Base-by-base conservation (phyloP, 64 coral and sea anemone genomes). In the Cladopsammia gracilis region DNA sequence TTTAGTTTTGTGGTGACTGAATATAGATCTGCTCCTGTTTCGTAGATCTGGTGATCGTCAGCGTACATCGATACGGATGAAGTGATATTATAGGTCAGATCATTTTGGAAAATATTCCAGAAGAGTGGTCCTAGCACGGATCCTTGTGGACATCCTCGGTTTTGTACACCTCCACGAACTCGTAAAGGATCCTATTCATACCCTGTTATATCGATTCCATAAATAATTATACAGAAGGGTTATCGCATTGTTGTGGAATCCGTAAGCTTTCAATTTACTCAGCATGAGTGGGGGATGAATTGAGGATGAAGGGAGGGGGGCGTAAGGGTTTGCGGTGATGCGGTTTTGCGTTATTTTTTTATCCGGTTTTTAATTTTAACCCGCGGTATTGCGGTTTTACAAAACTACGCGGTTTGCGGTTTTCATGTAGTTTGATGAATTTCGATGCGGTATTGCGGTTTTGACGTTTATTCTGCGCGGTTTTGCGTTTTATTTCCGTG, bases 51-150 rank as follows among this genome's bases (percentile, higher is more conserved):
- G 24, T 56, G 77, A 22, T 80, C 77, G 24, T 80, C 46, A 19
- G 77, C 77, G 54, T 80, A 80, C 77, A 80, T 56, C 23, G 77
- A 80, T 71, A 80, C 11, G 15, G 23, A 51, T 19, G 48, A 15
- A 12, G 47, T 24, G 2, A 34, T 34, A 34, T 34, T 34, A 18
- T 80, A 80, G 47, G 16, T 56, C 14, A 80, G 16, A 14, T 80
- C 77, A 45, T 53, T 80, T 25, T 80, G 77, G 1, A 80, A 80
- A 25, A 80, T 80, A 49, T 80, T 80, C 48, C 77, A 80, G 5
- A 80, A 14, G 1, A 80, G 48, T 22, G 77, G 77, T 15, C 77
- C 77, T 22, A 50, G 77, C 4, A 45, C 46, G 23, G 77, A 80
- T 51, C 1, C 16, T 52, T 80, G 48, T 47, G 43, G 77, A 80